Evolutionary conservation across 1,140 invertebrate genomes (phyloP), one percentile per base, ranked within the genome.

Genomic region (Brevipalpus yothersi): DNA sequence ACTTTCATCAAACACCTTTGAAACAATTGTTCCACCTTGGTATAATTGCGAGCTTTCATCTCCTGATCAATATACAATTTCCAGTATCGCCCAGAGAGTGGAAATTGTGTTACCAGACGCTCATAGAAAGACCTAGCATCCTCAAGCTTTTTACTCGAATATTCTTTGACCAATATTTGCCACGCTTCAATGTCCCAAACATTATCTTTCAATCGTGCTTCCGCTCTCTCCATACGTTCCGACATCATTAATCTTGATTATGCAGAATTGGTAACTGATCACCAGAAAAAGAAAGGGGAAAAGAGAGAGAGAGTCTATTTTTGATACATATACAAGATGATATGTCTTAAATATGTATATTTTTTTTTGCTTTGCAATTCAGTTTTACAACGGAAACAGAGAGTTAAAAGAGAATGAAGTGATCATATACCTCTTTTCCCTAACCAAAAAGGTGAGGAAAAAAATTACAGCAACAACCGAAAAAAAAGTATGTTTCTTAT

Each of bases 1-100:
- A 74, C 71, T 78, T 96, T 95, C 72, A 95, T 90, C 19, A 99
- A 79, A 74, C 92, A 97, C 63, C 92, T 76, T 77, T 94, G 89
- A 75, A 99, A 98, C 60, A 99, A 77, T 85, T 94, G 92, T 81
- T 97, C 93, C 41, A 97, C 93, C 73, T 83, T 86, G 72, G 96
- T 93, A 78, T 86, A 96, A 75, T 90, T 89, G 71, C 88, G 78
- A 63, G 82, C 81, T 72, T 90, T 91, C 81, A 93, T 90, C 42
- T 98, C 94, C 77, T 96, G 91, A 73, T 98, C 94, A 67, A 99
- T 97, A 73, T 95, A 98, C 64, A 94, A 86, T 75, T 95, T 96
- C 94, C 94, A 98, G 72, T 91, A 99, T 61, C 90, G 78, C 1
- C 92, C 94, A 49, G 89, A 86, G 42, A 89, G 94, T 8, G 92